Conservation (phyloP, 2,888 invertebrate genomes). For the Ecliptopera silaceata region DNA sequence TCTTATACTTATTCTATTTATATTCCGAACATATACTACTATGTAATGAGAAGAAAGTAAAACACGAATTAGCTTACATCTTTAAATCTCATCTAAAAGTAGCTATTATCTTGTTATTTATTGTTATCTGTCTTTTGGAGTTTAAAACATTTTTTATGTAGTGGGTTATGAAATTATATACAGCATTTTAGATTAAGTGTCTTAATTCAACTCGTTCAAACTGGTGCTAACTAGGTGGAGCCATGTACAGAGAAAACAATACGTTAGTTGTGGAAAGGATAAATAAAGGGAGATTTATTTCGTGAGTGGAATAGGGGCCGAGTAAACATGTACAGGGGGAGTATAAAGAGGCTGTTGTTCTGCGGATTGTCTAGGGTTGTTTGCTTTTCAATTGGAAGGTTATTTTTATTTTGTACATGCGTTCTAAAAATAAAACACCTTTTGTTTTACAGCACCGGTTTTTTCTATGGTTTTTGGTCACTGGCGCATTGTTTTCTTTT, state of each 20-base stretch:
- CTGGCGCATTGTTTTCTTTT: not conserved
- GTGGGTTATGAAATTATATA: too few relatives aligned
- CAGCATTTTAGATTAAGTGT: not conserved
- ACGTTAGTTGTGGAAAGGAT: constrained; percentile 59
- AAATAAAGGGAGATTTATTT: constrained; percentile 68
- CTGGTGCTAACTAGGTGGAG: constrained; percentile 1
- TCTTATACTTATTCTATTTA: too few relatives aligned
- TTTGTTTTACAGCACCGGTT: not conserved
- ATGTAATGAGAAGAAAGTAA: too few relatives aligned
- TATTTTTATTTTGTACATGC: constrained; percentile 1
- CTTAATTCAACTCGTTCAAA: not conserved
- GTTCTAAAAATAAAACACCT: not conserved
- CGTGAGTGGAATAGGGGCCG: constrained; percentile 59
- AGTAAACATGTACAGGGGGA: constrained; percentile 50
- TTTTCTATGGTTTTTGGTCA: too few relatives aligned
- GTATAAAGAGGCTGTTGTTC: constrained; percentile 50
- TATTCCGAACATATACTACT: too few relatives aligned
- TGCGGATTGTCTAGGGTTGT: constrained; percentile 18
- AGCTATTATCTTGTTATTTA: too few relatives aligned
- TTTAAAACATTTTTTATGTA: too few relatives aligned
- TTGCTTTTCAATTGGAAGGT: constrained; percentile 16
- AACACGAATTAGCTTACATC: too few relatives aligned
- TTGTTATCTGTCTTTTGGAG: too few relatives aligned
- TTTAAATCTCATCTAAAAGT: too few relatives aligned
- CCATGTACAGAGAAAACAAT: constrained; percentile 55